A percentile compares a stretch with the other conserved stretches of the same genome.
phyloP scores from a whole-genome alignment of 2,888 invertebrate species.

The Agrenia bidenticulata region DNA sequence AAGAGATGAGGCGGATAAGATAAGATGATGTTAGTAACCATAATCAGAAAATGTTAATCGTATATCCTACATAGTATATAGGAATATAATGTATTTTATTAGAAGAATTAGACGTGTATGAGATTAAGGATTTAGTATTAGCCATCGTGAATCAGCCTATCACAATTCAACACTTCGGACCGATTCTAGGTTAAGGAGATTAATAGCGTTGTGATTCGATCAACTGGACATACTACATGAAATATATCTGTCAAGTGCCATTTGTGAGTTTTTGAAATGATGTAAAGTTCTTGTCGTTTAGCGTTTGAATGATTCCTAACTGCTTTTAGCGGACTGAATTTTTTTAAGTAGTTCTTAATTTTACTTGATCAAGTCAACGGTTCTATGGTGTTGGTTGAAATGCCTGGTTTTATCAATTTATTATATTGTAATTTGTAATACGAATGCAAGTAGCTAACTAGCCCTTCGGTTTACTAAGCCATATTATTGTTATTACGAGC shows the following conservation, averaged over 20 bases:
- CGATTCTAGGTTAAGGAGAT: background rate
- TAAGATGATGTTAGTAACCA: too few species aligned
- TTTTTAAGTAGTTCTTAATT: slow-evolving; percentile 1
- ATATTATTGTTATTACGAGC: background rate
- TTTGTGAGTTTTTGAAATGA: slow-evolving; percentile 10
- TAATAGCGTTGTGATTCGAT: slow-evolving; percentile 10
- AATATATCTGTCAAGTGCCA: slow-evolving; percentile 16
- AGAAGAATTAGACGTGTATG: background rate
- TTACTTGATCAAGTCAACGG: background rate
- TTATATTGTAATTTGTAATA: background rate
- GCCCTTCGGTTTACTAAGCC: background rate
- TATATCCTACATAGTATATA: too few species aligned
- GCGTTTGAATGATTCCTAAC: background rate
- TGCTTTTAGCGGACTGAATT: slow-evolving; percentile 9
- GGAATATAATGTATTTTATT: slow-evolving; percentile 7
- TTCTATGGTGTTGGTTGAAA: background rate
- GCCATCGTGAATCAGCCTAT: too few species aligned
- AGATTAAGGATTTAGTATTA: background rate
- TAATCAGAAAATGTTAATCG: too few species aligned
- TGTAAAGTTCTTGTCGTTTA: background rate
- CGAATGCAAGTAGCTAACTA: background rate
- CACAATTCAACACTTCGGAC: too few species aligned
- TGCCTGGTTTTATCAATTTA: background rate
- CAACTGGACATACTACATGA: slow-evolving; percentile 1
- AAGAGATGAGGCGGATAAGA: too few species aligned